Percentiles rank a stretch among this genome's conserved stretches.
Evolutionary conservation across 2,797 vertebrate genomes (phyloP).

Genomic region (Coracias cyanogaster): DNA sequence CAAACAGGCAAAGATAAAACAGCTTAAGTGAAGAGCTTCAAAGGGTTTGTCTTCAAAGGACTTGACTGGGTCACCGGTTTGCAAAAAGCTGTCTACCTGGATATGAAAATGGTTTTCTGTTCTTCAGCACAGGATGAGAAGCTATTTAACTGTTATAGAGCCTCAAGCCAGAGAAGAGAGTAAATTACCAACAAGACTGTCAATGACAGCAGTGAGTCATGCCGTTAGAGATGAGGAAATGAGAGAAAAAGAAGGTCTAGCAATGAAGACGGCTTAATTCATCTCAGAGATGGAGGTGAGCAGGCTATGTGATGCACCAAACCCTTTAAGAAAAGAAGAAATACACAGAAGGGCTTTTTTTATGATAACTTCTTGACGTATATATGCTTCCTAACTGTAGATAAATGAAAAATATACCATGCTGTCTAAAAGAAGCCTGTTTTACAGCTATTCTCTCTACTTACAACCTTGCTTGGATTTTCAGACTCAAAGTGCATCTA

Average conservation of each 20-base stretch:
- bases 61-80: background rate
- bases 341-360: background rate
- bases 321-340: background rate
- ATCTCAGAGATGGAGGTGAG: background rate
- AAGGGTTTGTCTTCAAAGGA: background rate
- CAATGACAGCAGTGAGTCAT: background rate
- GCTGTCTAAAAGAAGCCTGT: background rate
- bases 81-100: background rate
- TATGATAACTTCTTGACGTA: background rate
- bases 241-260: background rate
- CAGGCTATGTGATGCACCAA: background rate
- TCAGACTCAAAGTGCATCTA: background rate
- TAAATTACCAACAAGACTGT: background rate
- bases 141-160: slow-evolving; percentile 8
- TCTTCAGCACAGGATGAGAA: background rate
- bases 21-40: background rate
- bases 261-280: background rate
- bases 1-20: background rate
- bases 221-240: background rate
- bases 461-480: too few relatives aligned
- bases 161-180: background rate
- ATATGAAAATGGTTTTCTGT: slow-evolving; percentile 6
- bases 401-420: background rate
- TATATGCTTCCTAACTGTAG: background rate
- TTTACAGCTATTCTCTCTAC: background rate